Base-by-base conservation (phyloP, 2,113 vertebrate species). In the Bungarus multicinctus region DNA sequence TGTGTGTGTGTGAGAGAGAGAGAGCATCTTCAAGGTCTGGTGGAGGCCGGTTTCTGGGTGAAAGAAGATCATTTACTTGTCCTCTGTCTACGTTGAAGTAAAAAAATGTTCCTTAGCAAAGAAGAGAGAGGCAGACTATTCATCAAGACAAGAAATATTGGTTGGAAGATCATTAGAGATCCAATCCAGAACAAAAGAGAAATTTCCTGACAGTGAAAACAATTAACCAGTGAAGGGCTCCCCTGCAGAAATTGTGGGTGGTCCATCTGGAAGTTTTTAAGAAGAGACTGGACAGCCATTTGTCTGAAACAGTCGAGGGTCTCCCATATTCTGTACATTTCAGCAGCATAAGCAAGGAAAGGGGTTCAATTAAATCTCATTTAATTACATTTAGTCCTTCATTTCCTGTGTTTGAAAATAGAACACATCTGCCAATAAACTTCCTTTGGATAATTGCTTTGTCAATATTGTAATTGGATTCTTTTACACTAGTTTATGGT, bases 81-180 rank as follows among this genome's bases (percentile, higher is more conserved):
- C 6, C 2, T 81, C 69, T 39, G 16, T 39, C 47, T 5, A 74
- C 93, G 95, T 94, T 92, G 94, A 94, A 52, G 55, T 2, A 23
- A 1, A 89, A 58, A 5, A 58, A 91, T 30, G 34, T 64, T 92
- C 52, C 93, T 93, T 53, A n/a, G 43, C 89, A 69, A 60, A 60
- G 25, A 60, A 30, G 25, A 3, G 25, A 25, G 58, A 27, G 58
- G 25, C 57, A 30, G 27, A 60, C 8, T 60, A 25, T 60, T 30
- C 9, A 30, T 27, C 25, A 60, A 27, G 57, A 25, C 58, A 60
- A 27, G 18, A 20, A 55, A 3, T 60, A 60, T 2, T 12, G 27
- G 10, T 3, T 64, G 60, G 27, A 12, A 4, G 58, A 60, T 27
- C 22, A 23, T 57, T 23, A 57, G 55, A 57, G 55, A 57, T 2